Percentiles rank a stretch among this genome's conserved stretches.
Conservation (phyloP, 2,797 vertebrate genomes). For the Siniperca obscura region DNA sequence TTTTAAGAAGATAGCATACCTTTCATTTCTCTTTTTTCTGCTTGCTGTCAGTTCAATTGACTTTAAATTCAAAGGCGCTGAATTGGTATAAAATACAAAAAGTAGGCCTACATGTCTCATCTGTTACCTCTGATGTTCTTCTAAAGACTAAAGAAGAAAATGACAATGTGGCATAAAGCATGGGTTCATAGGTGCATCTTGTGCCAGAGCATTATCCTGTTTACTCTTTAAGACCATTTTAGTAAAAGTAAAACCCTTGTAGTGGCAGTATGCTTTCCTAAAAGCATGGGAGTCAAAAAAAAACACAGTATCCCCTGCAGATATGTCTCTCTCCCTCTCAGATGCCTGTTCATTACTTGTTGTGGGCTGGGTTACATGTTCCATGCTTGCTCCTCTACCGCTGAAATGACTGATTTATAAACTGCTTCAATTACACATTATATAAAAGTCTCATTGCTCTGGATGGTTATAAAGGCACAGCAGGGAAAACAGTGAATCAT, state of each 20-base stretch:
- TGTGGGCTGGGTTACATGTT: constrained; percentile 11
- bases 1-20: background rate
- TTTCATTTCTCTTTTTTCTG: background rate
- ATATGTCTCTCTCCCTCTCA: constrained; percentile 16
- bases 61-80: constrained; percentile 19
- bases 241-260: constrained; percentile 39
- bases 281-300: constrained; percentile 47
- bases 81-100: constrained; percentile 14
- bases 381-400: constrained; percentile 16
- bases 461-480: constrained; percentile 27
- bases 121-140: constrained; percentile 23
- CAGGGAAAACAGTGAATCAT: constrained; percentile 27
- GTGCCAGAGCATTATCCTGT: background rate
- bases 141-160: constrained; percentile 9
- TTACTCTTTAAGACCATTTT: constrained; percentile 18
- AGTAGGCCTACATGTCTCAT: background rate
- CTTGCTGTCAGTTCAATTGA: constrained; percentile 1
- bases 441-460: constrained; percentile 42
- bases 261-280: constrained; percentile 24
- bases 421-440: constrained; percentile 59
- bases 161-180: background rate
- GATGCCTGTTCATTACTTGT: constrained; percentile 43
- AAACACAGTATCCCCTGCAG: constrained; percentile 51
- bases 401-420: constrained; percentile 57
- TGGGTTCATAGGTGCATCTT: background rate